Percentiles rank a stretch among this genome's conserved stretches.
Conservation (phyloP, 1,140 invertebrate species). For the Dendroctonus ponderosae region DNA sequence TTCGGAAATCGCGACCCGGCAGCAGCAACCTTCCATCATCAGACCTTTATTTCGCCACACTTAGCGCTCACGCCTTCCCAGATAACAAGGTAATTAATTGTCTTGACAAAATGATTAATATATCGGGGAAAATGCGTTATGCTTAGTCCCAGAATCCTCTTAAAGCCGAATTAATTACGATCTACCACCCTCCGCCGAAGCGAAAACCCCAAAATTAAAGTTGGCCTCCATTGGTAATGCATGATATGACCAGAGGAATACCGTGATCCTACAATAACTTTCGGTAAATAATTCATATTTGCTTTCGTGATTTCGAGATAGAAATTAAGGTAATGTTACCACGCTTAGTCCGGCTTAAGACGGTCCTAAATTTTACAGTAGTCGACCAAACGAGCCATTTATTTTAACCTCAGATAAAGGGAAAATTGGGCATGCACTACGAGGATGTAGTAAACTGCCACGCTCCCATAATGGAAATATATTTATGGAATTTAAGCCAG, state of each 20-base stretch:
- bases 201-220: slow-evolving; percentile 29
- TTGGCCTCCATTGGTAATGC: slow-evolving; percentile 24
- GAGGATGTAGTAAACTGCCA: too few relatives aligned
- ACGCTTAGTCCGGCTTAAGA: slow-evolving; percentile 8
- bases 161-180: slow-evolving; percentile 35
- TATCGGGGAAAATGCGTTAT: slow-evolving; percentile 30
- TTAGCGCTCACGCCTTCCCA: slow-evolving; percentile 28
- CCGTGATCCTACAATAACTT: slow-evolving; percentile 8
- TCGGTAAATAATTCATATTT: slow-evolving; percentile 17
- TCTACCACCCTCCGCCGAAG: slow-evolving; percentile 18
- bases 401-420: too few relatives aligned
- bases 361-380: not conserved
- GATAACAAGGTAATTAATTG: slow-evolving; percentile 38
- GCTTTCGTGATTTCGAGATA: slow-evolving; percentile 12
- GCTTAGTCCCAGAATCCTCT: slow-evolving; percentile 34
- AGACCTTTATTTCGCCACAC: slow-evolving; percentile 26
- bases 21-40: slow-evolving; percentile 17
- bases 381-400: too few relatives aligned
- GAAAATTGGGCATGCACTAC: too few relatives aligned
- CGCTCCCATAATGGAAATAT: too few relatives aligned
- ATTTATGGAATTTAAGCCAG: too few relatives aligned
- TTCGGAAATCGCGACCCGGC: slow-evolving; percentile 8
- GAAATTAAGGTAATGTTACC: slow-evolving; percentile 14
- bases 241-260: slow-evolving; percentile 25
- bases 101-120: slow-evolving; percentile 38